phyloP scores from a whole-genome alignment of 1,140 invertebrate genomes.

The Telenomus remus region DNA sequence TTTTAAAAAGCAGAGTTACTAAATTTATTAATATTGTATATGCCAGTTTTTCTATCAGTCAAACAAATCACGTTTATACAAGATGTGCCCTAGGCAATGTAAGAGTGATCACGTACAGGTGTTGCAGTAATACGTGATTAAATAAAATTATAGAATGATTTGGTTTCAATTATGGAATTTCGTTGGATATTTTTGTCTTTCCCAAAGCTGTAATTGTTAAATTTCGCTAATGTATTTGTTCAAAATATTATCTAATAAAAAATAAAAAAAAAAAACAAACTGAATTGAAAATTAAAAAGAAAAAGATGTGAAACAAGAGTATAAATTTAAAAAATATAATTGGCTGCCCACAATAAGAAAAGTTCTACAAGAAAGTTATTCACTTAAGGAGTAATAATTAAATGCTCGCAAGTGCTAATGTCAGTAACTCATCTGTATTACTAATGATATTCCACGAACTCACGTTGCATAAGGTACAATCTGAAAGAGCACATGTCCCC shows the following conservation, averaged over 20 bases:
- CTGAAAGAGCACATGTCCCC: conserved; percentile 38
- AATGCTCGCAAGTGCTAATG: conserved; percentile 54
- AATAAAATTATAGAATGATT: no score
- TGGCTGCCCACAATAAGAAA: no score
- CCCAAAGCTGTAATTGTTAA: not conserved
- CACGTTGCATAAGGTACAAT: conserved; percentile 51
- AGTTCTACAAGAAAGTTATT: conserved; percentile 13
- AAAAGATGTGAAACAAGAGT: not conserved
- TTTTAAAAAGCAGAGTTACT: no score
- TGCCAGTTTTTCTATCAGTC: not conserved
- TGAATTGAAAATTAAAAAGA: not conserved
- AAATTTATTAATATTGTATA: no score
- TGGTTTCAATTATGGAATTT: no score
- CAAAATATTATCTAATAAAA: not conserved
- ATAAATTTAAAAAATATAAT: not conserved
- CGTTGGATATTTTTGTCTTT: not conserved
- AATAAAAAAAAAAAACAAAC: not conserved
- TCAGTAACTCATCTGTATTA: conserved; percentile 55
- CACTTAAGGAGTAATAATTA: conserved; percentile 45
- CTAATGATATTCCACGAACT: conserved; percentile 57
- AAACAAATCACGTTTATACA: not conserved
- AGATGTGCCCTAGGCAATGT: not conserved
- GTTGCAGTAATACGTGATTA: not conserved
- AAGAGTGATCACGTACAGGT: not conserved
- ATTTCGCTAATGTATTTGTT: not conserved